Evolutionary conservation across 2,113 vertebrate genomes (phyloP).

Genomic region (Pseudorasbora parva): DNA sequence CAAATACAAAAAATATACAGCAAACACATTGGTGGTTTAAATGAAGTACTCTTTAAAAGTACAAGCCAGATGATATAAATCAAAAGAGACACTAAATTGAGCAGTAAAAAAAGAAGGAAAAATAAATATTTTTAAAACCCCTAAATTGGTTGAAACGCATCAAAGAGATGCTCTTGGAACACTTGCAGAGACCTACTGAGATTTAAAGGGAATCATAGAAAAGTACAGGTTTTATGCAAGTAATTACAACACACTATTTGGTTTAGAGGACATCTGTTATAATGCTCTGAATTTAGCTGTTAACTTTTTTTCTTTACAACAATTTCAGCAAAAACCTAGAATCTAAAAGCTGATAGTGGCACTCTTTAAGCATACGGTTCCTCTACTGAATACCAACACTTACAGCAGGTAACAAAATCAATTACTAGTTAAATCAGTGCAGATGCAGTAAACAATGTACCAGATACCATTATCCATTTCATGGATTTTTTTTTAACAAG

Average conservation of each 20-base stretch:
- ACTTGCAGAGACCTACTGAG: not conserved
- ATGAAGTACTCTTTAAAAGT: not conserved
- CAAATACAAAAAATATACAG: not conserved
- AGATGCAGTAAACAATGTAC: not conserved
- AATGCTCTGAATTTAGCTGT: not conserved
- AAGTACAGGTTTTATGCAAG: not conserved
- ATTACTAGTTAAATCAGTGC: conserved; percentile 29
- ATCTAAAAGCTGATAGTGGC: not conserved
- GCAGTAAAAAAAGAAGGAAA: not conserved
- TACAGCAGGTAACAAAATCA: conserved; percentile 12
- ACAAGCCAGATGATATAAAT: not conserved
- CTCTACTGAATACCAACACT: not conserved
- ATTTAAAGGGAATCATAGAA: conserved; percentile 2
- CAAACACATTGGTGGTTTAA: not conserved
- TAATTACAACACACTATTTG: conserved; percentile 13
- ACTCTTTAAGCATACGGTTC: not conserved
- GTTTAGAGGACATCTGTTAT: not conserved
- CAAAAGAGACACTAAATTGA: not conserved
- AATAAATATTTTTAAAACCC: not conserved
- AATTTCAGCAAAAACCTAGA: not conserved
- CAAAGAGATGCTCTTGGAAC: not conserved
- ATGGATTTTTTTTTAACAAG: not conserved
- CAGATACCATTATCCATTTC: not conserved
- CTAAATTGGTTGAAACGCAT: not conserved
- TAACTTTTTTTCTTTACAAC: not conserved